Evolutionary conservation across 1,140 invertebrate genomes (phyloP), one percentile per base, ranked within the genome.

Genomic region (Rhagoletis zephyria): DNA sequence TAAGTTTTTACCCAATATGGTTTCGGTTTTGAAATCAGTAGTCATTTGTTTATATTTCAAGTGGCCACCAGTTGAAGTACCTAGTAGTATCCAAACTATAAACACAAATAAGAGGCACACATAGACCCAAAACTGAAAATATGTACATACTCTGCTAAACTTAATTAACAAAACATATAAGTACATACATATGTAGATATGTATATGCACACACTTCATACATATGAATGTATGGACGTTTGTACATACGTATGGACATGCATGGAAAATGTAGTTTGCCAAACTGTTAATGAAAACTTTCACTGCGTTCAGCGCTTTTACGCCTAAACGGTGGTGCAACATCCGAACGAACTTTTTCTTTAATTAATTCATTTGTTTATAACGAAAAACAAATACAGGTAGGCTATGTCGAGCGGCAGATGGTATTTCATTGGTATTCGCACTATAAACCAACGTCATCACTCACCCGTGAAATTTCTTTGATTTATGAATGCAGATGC

Each of bases 381-480:
- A 63, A 12, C 59, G 7, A 7, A 63, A 63, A 63, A 2, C 61
- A 63, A 63, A 63, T n/a, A 63, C 61, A 63, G 12, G n/a, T n/a
- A 14, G 61, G 61, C 16, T 16, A n/a, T 14, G 1, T 63, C n/a
- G 12, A 16, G 5, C 10, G 51, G 51, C 51, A 2, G 51, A 56
- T 56, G 51, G 51, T 56, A 56, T 2, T 56, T 7, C 10, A 56
- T 7, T 7, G 10, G 10, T 7, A 56, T 63, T 14, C 7, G 61
- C 61, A 63, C 61, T 63, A 63, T 14, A n/a, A 16, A 63, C 61
- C 61, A 56, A 67, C 30, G 77, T 85, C 42, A 85, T 59, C 45
- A 63, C 85, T 86, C 60, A 86, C 85, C 85, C 30, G 85, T 42
- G 60, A 86, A 86, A 30, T 30, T 19, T 86, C 85, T 86, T 45